Conservation (phyloP, 2,888 invertebrate genomes). For the Congeria kusceri region DNA sequence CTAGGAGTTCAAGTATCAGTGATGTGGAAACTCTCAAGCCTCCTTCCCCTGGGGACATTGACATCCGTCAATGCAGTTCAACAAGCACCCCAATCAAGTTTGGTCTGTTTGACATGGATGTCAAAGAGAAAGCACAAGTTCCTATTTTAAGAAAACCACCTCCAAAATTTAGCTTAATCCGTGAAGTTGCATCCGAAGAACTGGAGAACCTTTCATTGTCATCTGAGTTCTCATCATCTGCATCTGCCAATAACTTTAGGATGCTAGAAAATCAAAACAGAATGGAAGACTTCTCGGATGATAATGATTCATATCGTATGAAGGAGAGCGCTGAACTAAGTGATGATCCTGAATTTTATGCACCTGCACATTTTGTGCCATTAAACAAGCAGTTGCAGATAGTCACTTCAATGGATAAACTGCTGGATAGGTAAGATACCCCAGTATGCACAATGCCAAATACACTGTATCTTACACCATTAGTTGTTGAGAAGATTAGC, state of each 20-base stretch:
- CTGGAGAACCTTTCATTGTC: slow-evolving; percentile 71
- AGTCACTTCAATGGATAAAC: slow-evolving; percentile 78
- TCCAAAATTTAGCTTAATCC: slow-evolving; percentile 60
- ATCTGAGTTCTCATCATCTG: slow-evolving; percentile 76
- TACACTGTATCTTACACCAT: neutral
- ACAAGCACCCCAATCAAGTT: slow-evolving; percentile 61
- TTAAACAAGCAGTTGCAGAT: slow-evolving; percentile 78
- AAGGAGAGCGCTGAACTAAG: slow-evolving; percentile 73
- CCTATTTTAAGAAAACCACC: slow-evolving; percentile 34
- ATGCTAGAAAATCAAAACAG: slow-evolving; percentile 66
- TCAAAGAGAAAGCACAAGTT: slow-evolving; percentile 43
- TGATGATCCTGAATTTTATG: slow-evolving; percentile 72
- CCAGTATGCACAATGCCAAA: neutral
- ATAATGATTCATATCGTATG: slow-evolving; percentile 68
- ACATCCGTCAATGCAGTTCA: slow-evolving; percentile 56
- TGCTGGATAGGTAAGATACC: slow-evolving; percentile 54
- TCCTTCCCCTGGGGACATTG: slow-evolving; percentile 38
- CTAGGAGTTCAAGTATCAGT: slow-evolving; percentile 43
- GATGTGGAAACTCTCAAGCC: slow-evolving; percentile 52
- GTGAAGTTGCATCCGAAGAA: slow-evolving; percentile 62
- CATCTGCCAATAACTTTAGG: slow-evolving; percentile 68
- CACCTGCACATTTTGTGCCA: slow-evolving; percentile 71
- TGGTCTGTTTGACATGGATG: slow-evolving; percentile 49
- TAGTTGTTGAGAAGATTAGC: no score
- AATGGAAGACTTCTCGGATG: slow-evolving; percentile 78